These are phyloP conservation scores for Chaetodon auriga DNA, from an alignment of 2,113 vertebrate species.

Conservation along the genomic window DNA sequence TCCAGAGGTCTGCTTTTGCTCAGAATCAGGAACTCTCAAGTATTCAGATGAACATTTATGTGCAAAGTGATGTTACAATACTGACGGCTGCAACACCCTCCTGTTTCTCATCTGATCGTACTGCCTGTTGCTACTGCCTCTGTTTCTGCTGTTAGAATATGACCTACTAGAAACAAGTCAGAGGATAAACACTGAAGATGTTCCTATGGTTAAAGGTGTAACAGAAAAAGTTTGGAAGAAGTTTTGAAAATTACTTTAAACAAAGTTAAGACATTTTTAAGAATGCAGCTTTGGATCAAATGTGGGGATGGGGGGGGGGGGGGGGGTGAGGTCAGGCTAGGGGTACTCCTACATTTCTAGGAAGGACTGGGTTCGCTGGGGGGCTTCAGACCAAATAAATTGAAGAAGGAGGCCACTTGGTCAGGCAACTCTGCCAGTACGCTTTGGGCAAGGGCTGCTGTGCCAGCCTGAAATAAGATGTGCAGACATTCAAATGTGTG, in stretches of 20 bases:
- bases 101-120: not conserved
- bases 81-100: not conserved
- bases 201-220: not conserved
- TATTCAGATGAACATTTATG: not conserved
- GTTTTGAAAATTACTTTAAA: not conserved
- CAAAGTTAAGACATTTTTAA: not conserved
- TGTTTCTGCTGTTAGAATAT: not conserved
- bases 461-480: conserved; percentile 82
- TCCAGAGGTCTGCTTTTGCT: not conserved
- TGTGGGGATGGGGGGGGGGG: conserved; percentile 49
- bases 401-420: conserved; percentile 97
- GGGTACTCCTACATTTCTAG: conserved; percentile 78
- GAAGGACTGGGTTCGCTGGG: conserved; percentile 82
- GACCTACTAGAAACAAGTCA: not conserved
- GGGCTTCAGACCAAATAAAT: conserved; percentile 91
- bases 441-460: conserved; percentile 92
- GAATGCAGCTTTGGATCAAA: conserved; percentile 58
- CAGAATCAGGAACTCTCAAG: not conserved
- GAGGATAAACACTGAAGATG: not conserved
- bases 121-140: not conserved
- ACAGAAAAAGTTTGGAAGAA: not conserved
- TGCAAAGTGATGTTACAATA: not conserved
- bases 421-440: conserved; percentile 97
- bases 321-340: conserved; percentile 69
- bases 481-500: conserved; percentile 60